Conservation (phyloP, 2,888 invertebrate genomes). For the Scelioninae gen. 2 region DNA sequence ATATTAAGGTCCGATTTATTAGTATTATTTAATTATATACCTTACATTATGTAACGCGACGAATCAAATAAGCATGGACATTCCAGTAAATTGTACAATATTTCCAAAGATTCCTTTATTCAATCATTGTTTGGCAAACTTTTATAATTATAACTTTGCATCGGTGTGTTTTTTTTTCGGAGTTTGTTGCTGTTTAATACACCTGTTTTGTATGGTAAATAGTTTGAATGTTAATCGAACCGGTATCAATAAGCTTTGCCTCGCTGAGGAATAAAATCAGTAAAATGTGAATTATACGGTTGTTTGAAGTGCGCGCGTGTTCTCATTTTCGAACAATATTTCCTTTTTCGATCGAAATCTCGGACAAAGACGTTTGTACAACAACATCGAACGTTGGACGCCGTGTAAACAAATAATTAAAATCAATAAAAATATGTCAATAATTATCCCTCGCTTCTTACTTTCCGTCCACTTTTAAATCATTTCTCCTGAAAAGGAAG, state of each 20-base stretch:
- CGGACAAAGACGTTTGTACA: not conserved
- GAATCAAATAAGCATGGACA: too few relatives aligned
- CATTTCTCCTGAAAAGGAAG: too few relatives aligned
- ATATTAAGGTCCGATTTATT: too few relatives aligned
- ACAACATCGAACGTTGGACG: too few relatives aligned
- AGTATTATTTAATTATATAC: too few relatives aligned
- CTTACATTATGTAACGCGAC: too few relatives aligned
- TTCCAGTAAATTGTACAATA: not conserved
- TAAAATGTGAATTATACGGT: slow-evolving; percentile 21
- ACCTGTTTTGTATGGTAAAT: slow-evolving; percentile 8
- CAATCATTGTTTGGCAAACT: slow-evolving; percentile 8
- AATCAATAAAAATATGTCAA: too few relatives aligned
- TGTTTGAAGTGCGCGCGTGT: slow-evolving; percentile 10
- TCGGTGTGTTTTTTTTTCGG: slow-evolving; percentile 14
- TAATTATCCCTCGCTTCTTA: too few relatives aligned
- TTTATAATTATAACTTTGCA: slow-evolving; percentile 38
- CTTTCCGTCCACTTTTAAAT: too few relatives aligned
- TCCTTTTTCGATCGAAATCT: slow-evolving; percentile 14
- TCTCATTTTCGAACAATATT: slow-evolving; percentile 9
- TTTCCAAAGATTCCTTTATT: slow-evolving; percentile 18
- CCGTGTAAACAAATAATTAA: too few relatives aligned
- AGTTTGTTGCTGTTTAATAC: slow-evolving; percentile 6
- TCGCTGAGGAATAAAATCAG: slow-evolving; percentile 18
- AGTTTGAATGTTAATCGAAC: slow-evolving; percentile 36
- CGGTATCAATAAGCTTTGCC: slow-evolving; percentile 25